A percentile compares a stretch with the other conserved stretches of the same genome.
These are phyloP conservation scores for Gymnocypris eckloni DNA, from an alignment of 2,797 vertebrate species.

Conservation along the genomic window DNA sequence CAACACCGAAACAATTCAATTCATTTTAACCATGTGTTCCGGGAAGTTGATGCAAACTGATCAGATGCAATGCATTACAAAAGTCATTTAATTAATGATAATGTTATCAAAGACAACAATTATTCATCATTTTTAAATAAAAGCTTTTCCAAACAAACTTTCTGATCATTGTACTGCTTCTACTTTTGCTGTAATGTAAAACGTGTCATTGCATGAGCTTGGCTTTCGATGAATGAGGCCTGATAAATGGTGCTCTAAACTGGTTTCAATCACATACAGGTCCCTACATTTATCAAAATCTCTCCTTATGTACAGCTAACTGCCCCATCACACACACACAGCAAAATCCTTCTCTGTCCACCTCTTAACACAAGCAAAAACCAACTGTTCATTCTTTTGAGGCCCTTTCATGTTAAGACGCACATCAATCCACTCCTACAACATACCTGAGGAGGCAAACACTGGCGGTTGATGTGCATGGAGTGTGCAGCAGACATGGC, in stretches of 20 bases:
- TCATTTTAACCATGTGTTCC: neutral
- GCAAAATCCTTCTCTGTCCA: conserved; percentile 70
- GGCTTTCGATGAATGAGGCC: conserved; percentile 38
- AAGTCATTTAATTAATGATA: neutral
- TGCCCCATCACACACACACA: conserved; percentile 53
- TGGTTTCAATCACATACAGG: conserved; percentile 17
- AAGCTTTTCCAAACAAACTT: neutral
- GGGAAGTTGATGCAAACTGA: conserved; percentile 13
- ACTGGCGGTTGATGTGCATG: conserved; percentile 75
- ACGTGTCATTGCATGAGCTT: conserved; percentile 36
- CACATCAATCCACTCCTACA: conserved; percentile 86
- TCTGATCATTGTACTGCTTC: neutral
- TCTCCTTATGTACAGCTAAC: conserved; percentile 31
- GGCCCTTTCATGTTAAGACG: conserved; percentile 84
- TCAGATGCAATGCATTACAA: neutral
- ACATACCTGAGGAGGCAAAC: conserved; percentile 86
- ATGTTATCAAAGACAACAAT: neutral
- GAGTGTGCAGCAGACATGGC: conserved; percentile 77
- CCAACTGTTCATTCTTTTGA: conserved; percentile 80
- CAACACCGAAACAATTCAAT: neutral
- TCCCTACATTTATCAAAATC: conserved; percentile 44
- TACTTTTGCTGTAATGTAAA: conserved; percentile 18
- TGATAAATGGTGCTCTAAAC: conserved; percentile 41
- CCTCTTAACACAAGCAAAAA: conserved; percentile 67
- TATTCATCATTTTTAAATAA: neutral